A percentile compares a stretch with the other conserved stretches of the same genome.
Conservation (phyloP, 2,113 vertebrate species). For the Gambusia affinis region DNA sequence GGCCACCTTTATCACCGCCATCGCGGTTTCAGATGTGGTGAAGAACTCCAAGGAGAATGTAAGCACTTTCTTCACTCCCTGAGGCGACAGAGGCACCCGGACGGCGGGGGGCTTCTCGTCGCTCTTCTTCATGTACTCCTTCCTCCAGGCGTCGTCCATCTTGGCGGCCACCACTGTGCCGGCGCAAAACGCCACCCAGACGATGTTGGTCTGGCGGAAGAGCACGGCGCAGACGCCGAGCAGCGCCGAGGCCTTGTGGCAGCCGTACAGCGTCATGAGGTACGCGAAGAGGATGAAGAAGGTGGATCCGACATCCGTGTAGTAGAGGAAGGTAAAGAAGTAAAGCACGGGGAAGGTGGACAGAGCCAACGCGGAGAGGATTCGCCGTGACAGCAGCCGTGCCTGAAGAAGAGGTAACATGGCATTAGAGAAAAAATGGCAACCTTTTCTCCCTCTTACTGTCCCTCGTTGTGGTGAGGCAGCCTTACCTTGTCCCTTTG, state of each 20-base stretch:
- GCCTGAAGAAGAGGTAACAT: constrained; percentile 69
- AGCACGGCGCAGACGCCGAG: constrained; percentile 90
- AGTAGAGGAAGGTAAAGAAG: constrained; percentile 98
- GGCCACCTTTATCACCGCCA: constrained; percentile 72
- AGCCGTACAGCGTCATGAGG: constrained; percentile 94
- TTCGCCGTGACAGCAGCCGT: constrained; percentile 81
- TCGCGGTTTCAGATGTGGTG: constrained; percentile 71
- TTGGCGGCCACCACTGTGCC: constrained; percentile 85
- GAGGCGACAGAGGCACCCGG: constrained; percentile 74
- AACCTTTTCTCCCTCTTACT: no score
- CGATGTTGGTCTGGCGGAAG: constrained; percentile 95
- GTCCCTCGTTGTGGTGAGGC: no score
- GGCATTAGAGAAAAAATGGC: not conserved
- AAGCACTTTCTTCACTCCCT: constrained; percentile 75
- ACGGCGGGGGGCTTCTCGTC: constrained; percentile 81
- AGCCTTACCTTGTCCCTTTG: constrained; percentile 87
- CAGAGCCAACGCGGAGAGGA: constrained; percentile 87
- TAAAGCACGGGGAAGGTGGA: constrained; percentile 92
- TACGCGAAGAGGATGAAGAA: constrained; percentile 96
- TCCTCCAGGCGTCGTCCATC: constrained; percentile 88
- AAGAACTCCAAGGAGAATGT: constrained; percentile 82
- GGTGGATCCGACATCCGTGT: constrained; percentile 92
- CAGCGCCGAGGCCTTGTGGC: constrained; percentile 89
- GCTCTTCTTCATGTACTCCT: constrained; percentile 85
- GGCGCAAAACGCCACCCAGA: constrained; percentile 93